Conservation (phyloP, 2,888 invertebrate genomes). For the Agriopis leucophaearia region DNA sequence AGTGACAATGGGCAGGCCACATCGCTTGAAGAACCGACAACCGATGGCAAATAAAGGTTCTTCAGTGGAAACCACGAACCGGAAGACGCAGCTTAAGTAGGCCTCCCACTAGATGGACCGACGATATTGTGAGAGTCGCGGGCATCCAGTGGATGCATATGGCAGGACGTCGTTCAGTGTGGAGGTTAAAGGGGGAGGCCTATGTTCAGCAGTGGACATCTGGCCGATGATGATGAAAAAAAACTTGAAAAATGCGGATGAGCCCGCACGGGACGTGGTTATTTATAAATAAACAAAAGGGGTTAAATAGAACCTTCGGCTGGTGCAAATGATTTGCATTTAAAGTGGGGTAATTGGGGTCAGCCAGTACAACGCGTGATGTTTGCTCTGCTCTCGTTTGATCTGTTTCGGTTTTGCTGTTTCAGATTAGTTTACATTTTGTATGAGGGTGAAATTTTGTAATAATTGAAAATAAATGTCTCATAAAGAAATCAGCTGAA, state of each 20-base stretch:
- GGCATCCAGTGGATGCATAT: too few relatives aligned
- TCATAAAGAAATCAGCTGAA: not conserved
- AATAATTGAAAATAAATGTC: not conserved
- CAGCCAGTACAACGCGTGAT: constrained; percentile 59
- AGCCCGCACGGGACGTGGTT: not conserved
- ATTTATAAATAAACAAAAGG: constrained; percentile 44
- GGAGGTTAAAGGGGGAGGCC: too few relatives aligned
- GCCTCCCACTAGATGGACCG: too few relatives aligned
- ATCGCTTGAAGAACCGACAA: too few relatives aligned
- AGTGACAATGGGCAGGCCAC: too few relatives aligned
- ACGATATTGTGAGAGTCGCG: too few relatives aligned
- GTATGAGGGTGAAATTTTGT: not conserved
- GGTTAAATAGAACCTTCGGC: constrained; percentile 49
- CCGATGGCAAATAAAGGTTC: too few relatives aligned
- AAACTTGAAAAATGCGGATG: not conserved
- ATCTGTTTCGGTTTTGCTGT: constrained; percentile 42
- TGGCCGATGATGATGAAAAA: not conserved
- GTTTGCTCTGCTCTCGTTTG: constrained; percentile 54
- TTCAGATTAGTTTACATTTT: constrained; percentile 17
- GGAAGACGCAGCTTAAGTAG: too few relatives aligned
- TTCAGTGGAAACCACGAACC: too few relatives aligned
- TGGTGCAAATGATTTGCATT: constrained; percentile 72
- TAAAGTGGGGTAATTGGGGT: constrained; percentile 76
- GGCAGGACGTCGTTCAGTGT: too few relatives aligned
- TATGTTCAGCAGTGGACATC: too few relatives aligned